A percentile compares a stretch with the other conserved stretches of the same genome.
These are phyloP conservation scores for Drosophila littoralis DNA, from an alignment of 1,140 invertebrate species.

Conservation along the genomic window DNA sequence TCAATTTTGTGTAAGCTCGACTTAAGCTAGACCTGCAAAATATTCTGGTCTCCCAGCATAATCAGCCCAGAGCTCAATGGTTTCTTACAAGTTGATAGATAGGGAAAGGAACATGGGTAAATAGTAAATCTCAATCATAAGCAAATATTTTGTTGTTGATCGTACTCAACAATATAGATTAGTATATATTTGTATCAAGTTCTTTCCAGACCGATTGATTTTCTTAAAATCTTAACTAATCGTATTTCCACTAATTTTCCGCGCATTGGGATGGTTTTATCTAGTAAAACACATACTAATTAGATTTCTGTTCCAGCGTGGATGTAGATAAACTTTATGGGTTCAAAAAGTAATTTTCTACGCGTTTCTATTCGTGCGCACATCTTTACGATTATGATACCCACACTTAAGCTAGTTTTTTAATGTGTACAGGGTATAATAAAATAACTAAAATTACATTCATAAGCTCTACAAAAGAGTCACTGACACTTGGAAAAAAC, in stretches of 20 bases:
- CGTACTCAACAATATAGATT: too few relatives aligned
- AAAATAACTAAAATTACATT: conserved; percentile 33
- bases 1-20: too few relatives aligned
- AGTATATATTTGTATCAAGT: too few relatives aligned
- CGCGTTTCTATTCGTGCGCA: background rate
- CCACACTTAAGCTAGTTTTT: conserved; percentile 32
- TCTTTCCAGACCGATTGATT: too few relatives aligned
- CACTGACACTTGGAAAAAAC: conserved; percentile 73
- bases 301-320: too few relatives aligned
- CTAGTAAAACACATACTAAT: too few relatives aligned
- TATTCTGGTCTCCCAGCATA: background rate
- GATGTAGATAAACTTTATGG: background rate
- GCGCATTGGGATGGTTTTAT: background rate
- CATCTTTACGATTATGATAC: conserved; percentile 1
- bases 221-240: background rate
- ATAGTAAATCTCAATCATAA: too few relatives aligned
- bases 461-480: conserved; percentile 66
- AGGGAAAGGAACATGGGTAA: too few relatives aligned
- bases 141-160: too few relatives aligned
- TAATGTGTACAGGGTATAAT: conserved; percentile 16
- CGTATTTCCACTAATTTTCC: background rate
- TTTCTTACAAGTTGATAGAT: too few relatives aligned
- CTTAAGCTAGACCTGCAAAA: background rate
- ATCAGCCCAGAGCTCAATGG: too few relatives aligned
- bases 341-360: background rate